phyloP scores from a whole-genome alignment of 2,888 invertebrate genomes.

The Cabera pusaria region DNA sequence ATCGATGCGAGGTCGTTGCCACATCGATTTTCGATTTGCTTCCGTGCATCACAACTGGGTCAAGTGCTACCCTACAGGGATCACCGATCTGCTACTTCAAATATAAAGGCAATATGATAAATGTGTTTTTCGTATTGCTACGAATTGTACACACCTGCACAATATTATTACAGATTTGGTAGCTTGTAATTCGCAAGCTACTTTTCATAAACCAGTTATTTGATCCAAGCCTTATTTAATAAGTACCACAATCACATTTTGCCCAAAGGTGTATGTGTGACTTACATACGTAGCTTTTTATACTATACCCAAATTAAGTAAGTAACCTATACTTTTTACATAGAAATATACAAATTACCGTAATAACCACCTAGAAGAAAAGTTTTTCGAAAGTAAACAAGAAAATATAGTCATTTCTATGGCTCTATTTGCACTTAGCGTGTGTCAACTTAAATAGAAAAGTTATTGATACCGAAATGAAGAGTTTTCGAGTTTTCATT shows the following conservation, averaged over 20 bases:
- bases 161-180: too few relatives aligned
- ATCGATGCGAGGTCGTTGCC: constrained; percentile 54
- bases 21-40: constrained; percentile 81
- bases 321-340: too few relatives aligned
- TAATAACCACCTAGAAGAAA: constrained; percentile 32
- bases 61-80: constrained; percentile 62
- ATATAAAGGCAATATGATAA: constrained; percentile 25
- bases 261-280: constrained; percentile 25
- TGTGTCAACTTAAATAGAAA: constrained; percentile 55
- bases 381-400: constrained; percentile 30
- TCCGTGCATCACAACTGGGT: constrained; percentile 69
- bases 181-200: too few relatives aligned
- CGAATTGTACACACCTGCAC: neutral
- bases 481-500: constrained; percentile 79
- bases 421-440: constrained; percentile 41
- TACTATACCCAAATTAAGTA: too few relatives aligned
- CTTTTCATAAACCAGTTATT: too few relatives aligned
- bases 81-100: constrained; percentile 20
- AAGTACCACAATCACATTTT: constrained; percentile 5
- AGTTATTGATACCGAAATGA: constrained; percentile 75
- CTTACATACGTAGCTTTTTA: constrained; percentile 24
- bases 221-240: too few relatives aligned
- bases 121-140: constrained; percentile 7
- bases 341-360: constrained; percentile 28
- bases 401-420: constrained; percentile 42